These are phyloP conservation scores for Norana najaformis DNA, from an alignment of 2,888 invertebrate species.

Conservation along the genomic window DNA sequence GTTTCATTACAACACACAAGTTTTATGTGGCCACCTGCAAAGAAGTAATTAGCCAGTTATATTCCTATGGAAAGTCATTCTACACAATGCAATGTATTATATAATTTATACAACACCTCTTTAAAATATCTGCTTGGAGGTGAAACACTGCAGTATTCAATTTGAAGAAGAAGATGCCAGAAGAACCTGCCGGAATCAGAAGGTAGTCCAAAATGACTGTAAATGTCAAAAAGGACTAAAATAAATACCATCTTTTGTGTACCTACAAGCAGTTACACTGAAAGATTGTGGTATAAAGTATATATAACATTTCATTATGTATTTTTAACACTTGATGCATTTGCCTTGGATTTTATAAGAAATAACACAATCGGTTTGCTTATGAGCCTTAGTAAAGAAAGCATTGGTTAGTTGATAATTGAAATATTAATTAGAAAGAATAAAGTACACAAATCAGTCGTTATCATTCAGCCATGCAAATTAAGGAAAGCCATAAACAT, in stretches of 20 bases:
- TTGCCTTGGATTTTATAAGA: neutral
- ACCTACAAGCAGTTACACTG: neutral
- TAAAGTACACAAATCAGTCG: constrained; percentile 13
- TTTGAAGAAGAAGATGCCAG: neutral
- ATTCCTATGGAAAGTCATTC: neutral
- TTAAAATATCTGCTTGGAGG: neutral
- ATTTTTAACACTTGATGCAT: no score
- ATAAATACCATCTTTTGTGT: neutral
- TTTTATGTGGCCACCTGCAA: neutral
- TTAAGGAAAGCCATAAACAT: neutral
- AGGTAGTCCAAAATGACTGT: constrained; percentile 7
- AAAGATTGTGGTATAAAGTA: neutral
- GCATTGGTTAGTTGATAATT: neutral
- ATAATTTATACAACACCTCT: neutral
- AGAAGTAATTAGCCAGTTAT: no score
- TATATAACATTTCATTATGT: neutral
- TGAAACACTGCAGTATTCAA: constrained; percentile 5
- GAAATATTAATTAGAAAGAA: neutral
- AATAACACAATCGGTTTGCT: neutral
- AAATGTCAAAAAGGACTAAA: neutral
- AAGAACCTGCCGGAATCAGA: neutral
- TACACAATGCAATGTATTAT: neutral
- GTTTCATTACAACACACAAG: no score
- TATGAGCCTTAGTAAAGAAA: no score
- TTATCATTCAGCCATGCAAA: neutral